Evolutionary conservation across 1,140 invertebrate genomes (phyloP), one percentile per base, ranked within the genome.

Genomic region (Rhagoletis pomonella): DNA sequence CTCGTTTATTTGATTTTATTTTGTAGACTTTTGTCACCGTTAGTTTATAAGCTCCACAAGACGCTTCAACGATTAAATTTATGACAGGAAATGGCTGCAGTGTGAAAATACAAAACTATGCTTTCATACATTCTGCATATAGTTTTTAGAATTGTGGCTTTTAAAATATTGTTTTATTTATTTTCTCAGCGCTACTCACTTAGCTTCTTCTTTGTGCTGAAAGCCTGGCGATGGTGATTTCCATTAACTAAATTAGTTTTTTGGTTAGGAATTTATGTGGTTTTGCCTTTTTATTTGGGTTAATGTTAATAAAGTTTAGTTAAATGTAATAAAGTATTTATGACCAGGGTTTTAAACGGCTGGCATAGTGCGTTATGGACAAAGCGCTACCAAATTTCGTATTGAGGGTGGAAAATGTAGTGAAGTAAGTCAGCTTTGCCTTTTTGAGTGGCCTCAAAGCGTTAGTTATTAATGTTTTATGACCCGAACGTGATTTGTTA

Each of bases 71-170:
- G 44, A 85, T 85, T 60, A 85, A 85, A 85, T 85, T 85, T 85
- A 85, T 85, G 55, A 85, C 84, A 85, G 84, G 84, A 85, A 85
- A 85, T 85, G 44, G 58, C 44, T 19, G 62, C 17, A 85, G 10
- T 3, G 29, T n/a, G 19, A 55, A 81, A 7, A 4, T 42, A 17
- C n/a, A n/a, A n/a, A n/a, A n/a, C n/a, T n/a, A n/a, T n/a, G n/a
- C n/a, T n/a, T n/a, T n/a, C n/a, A n/a, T n/a, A n/a, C n/a, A n/a
- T n/a, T n/a, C n/a, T n/a, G n/a, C 29, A 29, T 29, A 29, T 29
- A 29, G 29, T 29, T 29, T 29, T 29, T 29, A 29, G 29, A 0
- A 29, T 29, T 29, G 29, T 29, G 29, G 29, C 29, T 29, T 29
- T 29, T 29, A 29, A 29, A 29, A 29, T 29, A 29, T 29, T 29